Evolutionary conservation across 2,888 invertebrate species (phyloP), one percentile per base, ranked within the genome.

Genomic region (Myopa tessellatipennis): DNA sequence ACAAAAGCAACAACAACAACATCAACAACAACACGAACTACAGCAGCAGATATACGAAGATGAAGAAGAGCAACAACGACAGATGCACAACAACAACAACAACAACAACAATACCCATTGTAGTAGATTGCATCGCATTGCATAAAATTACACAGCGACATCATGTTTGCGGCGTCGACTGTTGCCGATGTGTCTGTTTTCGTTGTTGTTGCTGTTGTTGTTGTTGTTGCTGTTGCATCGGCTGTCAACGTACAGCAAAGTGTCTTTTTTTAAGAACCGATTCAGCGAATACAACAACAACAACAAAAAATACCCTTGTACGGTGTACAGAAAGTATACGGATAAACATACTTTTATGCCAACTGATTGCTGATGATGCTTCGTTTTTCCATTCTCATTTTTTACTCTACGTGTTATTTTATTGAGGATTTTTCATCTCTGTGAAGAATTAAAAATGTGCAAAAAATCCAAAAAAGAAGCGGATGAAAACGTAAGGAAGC

Each of bases 111-210:
- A 63, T 52, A 65, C 36, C 67, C 50, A 74, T 36, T 68, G 34
- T 50, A 67, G 74, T 50, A 67, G 74, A 74, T 74, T 74, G 74
- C 74, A 74, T 65, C 74, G 68, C 74, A n/a, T n/a, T n/a, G 74
- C 74, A 74, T 74, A 74, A 74, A 67, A 65, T 74, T 74, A 74
- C 74, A 74, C 58, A 68, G 74, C 74, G 67, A 74, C 74, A 74
- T 58, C 38, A 74, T 74, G 74, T 74, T 74, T 74, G 67, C 18
- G n/a, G 74, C 74, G 26, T n/a, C 52, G 45, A 16, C 67, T 65
- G 65, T 4, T 50, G 69, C 50, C 18, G 69, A 38, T 38, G 67
- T 70, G 52, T 40, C 8, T 52, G 26, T 34, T 55, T 55, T 34
- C 18, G 45, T 40, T 60, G 18, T 26, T 45, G 50, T 38, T 40